These are phyloP conservation scores for Thaumetopoea pityocampa DNA, from an alignment of 1,140 invertebrate species.

Conservation along the genomic window DNA sequence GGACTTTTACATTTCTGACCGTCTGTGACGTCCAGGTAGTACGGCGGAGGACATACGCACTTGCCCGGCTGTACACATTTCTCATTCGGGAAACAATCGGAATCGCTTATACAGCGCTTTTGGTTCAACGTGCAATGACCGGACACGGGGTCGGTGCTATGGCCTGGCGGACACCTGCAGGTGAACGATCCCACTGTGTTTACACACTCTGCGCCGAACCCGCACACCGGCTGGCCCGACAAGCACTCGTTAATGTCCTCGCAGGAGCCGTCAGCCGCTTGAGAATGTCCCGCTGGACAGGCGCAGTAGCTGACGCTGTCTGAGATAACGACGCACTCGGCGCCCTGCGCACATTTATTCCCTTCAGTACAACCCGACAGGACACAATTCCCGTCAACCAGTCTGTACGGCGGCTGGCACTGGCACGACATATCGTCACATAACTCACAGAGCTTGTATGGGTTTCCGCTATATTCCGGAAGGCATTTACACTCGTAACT, in stretches of 20 bases:
- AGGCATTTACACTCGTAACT: constrained; percentile 95
- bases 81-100: constrained; percentile 90
- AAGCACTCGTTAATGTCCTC: constrained; percentile 90
- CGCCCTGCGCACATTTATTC: constrained; percentile 86
- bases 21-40: constrained; percentile 87
- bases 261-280: constrained; percentile 85
- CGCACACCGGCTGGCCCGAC: constrained; percentile 85
- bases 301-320: constrained; percentile 94
- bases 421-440: constrained; percentile 90
- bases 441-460: constrained; percentile 89
- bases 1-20: constrained; percentile 92
- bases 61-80: constrained; percentile 93
- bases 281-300: constrained; percentile 88
- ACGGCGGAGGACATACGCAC: constrained; percentile 92
- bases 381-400: constrained; percentile 89
- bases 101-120: constrained; percentile 86
- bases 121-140: constrained; percentile 87
- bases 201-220: constrained; percentile 90
- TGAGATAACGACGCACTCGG: constrained; percentile 91
- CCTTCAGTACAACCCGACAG: constrained; percentile 87
- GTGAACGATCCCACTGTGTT: constrained; percentile 87
- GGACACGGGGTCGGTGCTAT: constrained; percentile 78
- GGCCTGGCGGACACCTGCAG: constrained; percentile 88
- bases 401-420: constrained; percentile 90
- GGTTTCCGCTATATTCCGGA: constrained; percentile 90